Percentiles rank a stretch among this genome's conserved stretches.
These are phyloP conservation scores for Callyntrura guangdongensis DNA, from an alignment of 2,888 invertebrate species.

Conservation along the genomic window DNA sequence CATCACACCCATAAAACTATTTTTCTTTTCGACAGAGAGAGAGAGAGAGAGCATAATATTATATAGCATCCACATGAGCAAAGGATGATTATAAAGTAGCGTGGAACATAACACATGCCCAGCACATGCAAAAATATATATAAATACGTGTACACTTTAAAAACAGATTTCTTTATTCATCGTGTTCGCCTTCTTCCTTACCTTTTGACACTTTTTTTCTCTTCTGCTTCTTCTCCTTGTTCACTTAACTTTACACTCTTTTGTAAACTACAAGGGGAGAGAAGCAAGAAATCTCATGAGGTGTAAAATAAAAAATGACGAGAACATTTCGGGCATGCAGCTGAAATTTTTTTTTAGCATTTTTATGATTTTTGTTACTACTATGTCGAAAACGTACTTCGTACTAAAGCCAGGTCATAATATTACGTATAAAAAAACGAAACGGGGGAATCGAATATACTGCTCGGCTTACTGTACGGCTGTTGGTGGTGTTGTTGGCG, in stretches of 20 bases:
- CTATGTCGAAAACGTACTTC: constrained; percentile 27
- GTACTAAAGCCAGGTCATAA: background rate
- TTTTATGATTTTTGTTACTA: constrained; percentile 47
- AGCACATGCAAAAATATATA: constrained; percentile 10
- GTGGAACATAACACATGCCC: background rate
- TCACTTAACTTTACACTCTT: no score
- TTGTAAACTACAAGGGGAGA: constrained; percentile 26
- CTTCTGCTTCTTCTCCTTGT: background rate
- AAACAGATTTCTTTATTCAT: constrained; percentile 30
- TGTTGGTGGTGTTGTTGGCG: no score
- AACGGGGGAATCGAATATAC: no score
- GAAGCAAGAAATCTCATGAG: background rate
- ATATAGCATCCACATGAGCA: no score
- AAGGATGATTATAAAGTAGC: background rate
- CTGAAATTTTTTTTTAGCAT: no score
- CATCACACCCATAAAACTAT: constrained; percentile 56
- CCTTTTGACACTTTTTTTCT: constrained; percentile 27
- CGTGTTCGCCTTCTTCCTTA: no score
- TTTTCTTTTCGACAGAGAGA: no score
- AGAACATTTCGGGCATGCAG: background rate
- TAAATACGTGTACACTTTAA: no score
- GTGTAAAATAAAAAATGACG: constrained; percentile 54
- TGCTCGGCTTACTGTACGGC: no score
- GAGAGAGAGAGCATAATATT: no score
- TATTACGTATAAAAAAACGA: background rate